These are phyloP conservation scores for Oryzias melastigma DNA, from an alignment of 2,113 vertebrate genomes.

Conservation along the genomic window DNA sequence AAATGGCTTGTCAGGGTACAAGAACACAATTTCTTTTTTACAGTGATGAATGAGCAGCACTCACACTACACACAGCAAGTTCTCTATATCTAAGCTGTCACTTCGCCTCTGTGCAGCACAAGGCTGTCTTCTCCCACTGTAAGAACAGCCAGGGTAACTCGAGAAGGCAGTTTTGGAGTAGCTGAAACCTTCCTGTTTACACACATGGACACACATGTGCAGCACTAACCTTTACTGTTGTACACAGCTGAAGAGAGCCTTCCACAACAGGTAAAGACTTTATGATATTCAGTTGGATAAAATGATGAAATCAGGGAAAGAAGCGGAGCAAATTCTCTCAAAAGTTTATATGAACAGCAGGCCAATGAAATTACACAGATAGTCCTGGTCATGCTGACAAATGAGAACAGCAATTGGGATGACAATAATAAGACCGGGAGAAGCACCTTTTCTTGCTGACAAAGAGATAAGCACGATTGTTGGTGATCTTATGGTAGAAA, in stretches of 20 bases:
- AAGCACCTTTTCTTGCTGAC: conserved; percentile 42
- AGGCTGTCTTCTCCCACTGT: conserved; percentile 43
- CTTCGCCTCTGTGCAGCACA: conserved; percentile 55
- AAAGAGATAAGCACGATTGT: conserved; percentile 13
- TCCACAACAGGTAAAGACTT: conserved; percentile 20
- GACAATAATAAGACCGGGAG: conserved; percentile 65
- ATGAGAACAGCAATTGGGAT: conserved; percentile 62
- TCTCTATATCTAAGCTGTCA: conserved; percentile 70
- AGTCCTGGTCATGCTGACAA: conserved; percentile 66
- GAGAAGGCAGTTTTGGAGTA: conserved; percentile 38
- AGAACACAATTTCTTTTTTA: conserved; percentile 72
- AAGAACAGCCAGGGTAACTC: conserved; percentile 50
- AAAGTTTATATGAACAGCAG: conserved; percentile 76
- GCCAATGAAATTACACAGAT: conserved; percentile 74
- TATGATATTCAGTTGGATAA: conserved; percentile 67
- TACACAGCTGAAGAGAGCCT: conserved; percentile 39
- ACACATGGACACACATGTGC: conserved; percentile 11
- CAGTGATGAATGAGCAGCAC: conserved; percentile 76
- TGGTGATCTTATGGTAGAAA: conserved; percentile 16
- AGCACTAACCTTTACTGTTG: conserved; percentile 38
- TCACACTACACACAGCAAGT: conserved; percentile 47
- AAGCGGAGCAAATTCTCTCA: conserved; percentile 58
- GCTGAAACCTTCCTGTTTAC: conserved; percentile 32
- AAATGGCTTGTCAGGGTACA: conserved; percentile 72
- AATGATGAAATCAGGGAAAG: conserved; percentile 45